Conservation (phyloP, 1,140 invertebrate species). For the Anastrepha ludens region DNA sequence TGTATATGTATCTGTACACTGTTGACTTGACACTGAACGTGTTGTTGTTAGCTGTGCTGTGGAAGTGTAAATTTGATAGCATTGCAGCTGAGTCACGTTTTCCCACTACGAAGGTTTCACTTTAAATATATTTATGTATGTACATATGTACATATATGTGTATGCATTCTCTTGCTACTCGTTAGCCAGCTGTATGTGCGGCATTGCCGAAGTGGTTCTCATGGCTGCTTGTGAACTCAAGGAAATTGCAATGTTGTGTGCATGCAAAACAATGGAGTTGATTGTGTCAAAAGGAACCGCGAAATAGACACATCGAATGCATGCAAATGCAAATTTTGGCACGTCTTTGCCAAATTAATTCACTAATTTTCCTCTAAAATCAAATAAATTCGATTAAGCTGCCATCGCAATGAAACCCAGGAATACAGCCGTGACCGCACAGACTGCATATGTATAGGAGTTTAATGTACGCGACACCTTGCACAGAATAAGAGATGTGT, state of each 20-base stretch:
- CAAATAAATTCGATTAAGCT: constrained; percentile 26
- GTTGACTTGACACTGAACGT: background rate
- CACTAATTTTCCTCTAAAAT: background rate
- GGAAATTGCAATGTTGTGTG: constrained; percentile 1
- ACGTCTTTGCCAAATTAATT: constrained; percentile 35
- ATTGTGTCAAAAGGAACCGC: constrained; percentile 31
- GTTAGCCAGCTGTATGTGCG: background rate
- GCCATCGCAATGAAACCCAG: background rate
- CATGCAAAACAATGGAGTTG: constrained; percentile 32
- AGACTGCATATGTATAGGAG: too few species aligned
- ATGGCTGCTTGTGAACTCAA: background rate
- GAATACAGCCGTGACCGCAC: too few species aligned
- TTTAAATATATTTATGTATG: background rate
- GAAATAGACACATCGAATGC: constrained; percentile 16
- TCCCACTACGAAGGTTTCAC: background rate
- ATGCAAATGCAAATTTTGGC: constrained; percentile 6
- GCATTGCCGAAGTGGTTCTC: background rate
- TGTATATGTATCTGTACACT: too few species aligned
- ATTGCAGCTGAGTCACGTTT: constrained; percentile 39
- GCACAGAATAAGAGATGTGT: too few species aligned
- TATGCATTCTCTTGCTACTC: background rate
- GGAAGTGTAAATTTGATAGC: constrained; percentile 20
- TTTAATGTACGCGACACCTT: too few species aligned
- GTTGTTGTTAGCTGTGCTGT: background rate
- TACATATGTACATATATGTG: background rate